phyloP scores from a whole-genome alignment of 2,888 invertebrate genomes.

The Stomorhina lunata region DNA sequence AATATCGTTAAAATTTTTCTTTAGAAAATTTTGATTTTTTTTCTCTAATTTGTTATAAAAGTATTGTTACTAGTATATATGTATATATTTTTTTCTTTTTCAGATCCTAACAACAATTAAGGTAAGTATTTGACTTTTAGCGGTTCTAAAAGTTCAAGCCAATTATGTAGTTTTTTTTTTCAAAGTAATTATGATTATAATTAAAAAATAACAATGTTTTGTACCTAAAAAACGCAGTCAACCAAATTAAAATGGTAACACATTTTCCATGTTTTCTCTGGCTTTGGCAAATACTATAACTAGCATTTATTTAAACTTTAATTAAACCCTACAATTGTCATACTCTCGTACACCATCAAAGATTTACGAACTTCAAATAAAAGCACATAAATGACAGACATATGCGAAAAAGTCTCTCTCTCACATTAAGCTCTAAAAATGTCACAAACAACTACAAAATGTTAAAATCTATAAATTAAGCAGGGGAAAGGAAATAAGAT shows the following conservation, averaged over 20 bases:
- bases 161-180: too few species aligned
- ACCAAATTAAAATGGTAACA: slow-evolving; percentile 61
- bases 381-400: slow-evolving; percentile 29
- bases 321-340: slow-evolving; percentile 31
- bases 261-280: slow-evolving; percentile 66
- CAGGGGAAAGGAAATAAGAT: slow-evolving; percentile 41
- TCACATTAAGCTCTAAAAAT: not conserved
- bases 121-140: too few species aligned
- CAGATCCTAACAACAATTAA: too few species aligned
- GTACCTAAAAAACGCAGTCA: slow-evolving; percentile 10
- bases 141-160: too few species aligned
- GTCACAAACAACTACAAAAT: not conserved
- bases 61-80: too few species aligned
- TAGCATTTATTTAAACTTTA: slow-evolving; percentile 23
- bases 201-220: not conserved
- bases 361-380: not conserved
- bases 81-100: too few species aligned
- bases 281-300: slow-evolving; percentile 3
- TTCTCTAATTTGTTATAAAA: too few species aligned
- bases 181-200: not conserved
- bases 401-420: not conserved
- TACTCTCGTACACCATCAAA: slow-evolving; percentile 1
- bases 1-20: too few species aligned
- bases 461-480: slow-evolving; percentile 19
- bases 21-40: too few species aligned